A percentile compares a stretch with the other conserved stretches of the same genome.
phyloP scores from a whole-genome alignment of 2,113 vertebrate genomes.

The Dunckerocampus dactyliophorus region DNA sequence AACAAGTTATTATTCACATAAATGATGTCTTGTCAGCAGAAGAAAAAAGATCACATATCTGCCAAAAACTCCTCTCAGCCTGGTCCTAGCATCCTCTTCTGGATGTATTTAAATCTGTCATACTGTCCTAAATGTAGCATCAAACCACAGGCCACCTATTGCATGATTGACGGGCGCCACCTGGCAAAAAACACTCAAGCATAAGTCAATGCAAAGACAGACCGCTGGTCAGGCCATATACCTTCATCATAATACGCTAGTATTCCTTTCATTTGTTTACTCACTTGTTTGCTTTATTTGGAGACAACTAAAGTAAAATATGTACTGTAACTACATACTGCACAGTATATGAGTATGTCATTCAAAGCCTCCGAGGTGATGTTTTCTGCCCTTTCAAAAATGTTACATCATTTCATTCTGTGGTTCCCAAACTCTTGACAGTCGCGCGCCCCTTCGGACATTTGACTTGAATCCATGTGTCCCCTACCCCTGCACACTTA shows the following conservation, averaged over 20 bases:
- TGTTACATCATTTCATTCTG: no score
- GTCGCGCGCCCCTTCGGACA: no score
- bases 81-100: neutral
- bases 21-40: neutral
- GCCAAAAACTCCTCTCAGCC: neutral
- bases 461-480: no score
- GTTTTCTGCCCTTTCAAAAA: no score
- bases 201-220: slow-evolving; percentile 13
- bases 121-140: neutral
- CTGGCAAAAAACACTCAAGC: slow-evolving; percentile 6
- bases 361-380: no score
- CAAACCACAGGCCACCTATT: neutral
- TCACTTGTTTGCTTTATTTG: slow-evolving; percentile 7
- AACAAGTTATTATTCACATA: neutral
- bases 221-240: slow-evolving; percentile 20
- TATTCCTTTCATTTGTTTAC: slow-evolving; percentile 26
- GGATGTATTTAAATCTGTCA: neutral
- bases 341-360: no score
- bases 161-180: neutral
- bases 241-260: slow-evolving; percentile 40
- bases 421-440: no score
- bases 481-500: no score
- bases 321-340: no score
- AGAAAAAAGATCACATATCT: neutral
- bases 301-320: no score